Percentiles rank a stretch among this genome's conserved stretches.
These are phyloP conservation scores for Tetheella fluctuosa DNA, from an alignment of 2,888 invertebrate genomes.

Conservation along the genomic window DNA sequence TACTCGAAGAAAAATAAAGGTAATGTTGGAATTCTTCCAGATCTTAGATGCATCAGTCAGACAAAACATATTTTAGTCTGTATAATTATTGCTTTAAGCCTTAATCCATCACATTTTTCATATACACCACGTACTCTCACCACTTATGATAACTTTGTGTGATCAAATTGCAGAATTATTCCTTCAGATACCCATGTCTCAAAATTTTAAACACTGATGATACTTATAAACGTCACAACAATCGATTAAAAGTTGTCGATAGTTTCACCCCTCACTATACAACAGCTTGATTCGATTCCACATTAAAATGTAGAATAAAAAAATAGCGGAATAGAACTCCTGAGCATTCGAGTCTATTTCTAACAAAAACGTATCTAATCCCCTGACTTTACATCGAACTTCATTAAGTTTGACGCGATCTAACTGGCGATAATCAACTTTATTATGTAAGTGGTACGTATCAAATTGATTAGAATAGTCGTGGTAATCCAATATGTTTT, in stretches of 20 bases:
- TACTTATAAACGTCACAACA: too few species aligned
- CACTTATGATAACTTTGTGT: too few species aligned
- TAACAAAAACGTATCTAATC: slow-evolving; percentile 47
- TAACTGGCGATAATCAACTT: slow-evolving; percentile 1
- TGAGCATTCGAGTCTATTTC: slow-evolving; percentile 51
- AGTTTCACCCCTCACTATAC: slow-evolving; percentile 42
- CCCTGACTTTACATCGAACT: not conserved
- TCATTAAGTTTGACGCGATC: slow-evolving; percentile 13
- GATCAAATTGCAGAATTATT: too few species aligned
- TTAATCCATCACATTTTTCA: too few species aligned
- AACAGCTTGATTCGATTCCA: slow-evolving; percentile 67
- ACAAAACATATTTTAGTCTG: too few species aligned
- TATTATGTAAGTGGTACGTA: not conserved
- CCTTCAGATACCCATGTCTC: too few species aligned
- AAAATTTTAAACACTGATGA: too few species aligned
- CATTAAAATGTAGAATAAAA: slow-evolving; percentile 54
- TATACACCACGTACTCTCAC: too few species aligned
- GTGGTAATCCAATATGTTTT: slow-evolving; percentile 36
- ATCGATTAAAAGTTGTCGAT: slow-evolving; percentile 23
- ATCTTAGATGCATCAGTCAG: too few species aligned
- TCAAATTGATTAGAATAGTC: not conserved
- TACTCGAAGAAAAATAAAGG: too few species aligned
- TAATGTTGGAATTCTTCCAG: too few species aligned
- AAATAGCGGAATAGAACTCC: slow-evolving; percentile 56
- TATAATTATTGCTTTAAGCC: too few species aligned